A percentile compares a stretch with the other conserved stretches of the same genome.
Conservation (phyloP, 2,113 vertebrate genomes). For the Ailuropoda melanoleuca region DNA sequence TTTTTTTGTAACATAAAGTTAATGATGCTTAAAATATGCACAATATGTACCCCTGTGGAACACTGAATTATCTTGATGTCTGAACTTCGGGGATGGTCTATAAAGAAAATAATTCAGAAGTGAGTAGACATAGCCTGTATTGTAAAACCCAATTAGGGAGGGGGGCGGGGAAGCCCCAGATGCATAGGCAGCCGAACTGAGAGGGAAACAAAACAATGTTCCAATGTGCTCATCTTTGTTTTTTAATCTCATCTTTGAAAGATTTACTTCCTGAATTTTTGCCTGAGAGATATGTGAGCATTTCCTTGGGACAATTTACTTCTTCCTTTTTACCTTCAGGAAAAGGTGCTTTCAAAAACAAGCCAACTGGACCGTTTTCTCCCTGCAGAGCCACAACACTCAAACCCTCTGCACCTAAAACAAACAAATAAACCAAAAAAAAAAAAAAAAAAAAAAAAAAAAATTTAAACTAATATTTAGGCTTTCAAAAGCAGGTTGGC, state of each 20-base stretch:
- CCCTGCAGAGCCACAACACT: background rate
- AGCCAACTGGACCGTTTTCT: constrained; percentile 21
- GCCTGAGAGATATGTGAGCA: constrained; percentile 32
- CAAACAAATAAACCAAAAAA: constrained; percentile 62
- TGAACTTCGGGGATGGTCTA: constrained; percentile 51
- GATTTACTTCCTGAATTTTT: constrained; percentile 46
- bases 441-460: background rate
- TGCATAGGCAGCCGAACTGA: background rate
- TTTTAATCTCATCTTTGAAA: constrained; percentile 54
- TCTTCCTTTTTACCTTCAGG: constrained; percentile 41
- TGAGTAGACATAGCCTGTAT: constrained; percentile 26
- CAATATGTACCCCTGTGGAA: constrained; percentile 55
- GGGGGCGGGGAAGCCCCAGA: background rate
- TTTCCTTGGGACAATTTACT: constrained; percentile 50
- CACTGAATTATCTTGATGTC: constrained; percentile 66
- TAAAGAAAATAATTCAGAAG: constrained; percentile 63
- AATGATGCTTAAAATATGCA: constrained; percentile 73
- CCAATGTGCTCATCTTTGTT: background rate
- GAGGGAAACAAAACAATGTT: background rate
- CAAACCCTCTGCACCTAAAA: constrained; percentile 26
- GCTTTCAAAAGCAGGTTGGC: constrained; percentile 75
- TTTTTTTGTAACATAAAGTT: constrained; percentile 65
- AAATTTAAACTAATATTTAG: constrained; percentile 67
- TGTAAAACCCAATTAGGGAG: constrained; percentile 23
- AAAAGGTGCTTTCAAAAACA: constrained; percentile 49